Evolutionary conservation across 2,888 invertebrate genomes (phyloP), one percentile per base, ranked within the genome.

Genomic region (Synergus itoensis): DNA sequence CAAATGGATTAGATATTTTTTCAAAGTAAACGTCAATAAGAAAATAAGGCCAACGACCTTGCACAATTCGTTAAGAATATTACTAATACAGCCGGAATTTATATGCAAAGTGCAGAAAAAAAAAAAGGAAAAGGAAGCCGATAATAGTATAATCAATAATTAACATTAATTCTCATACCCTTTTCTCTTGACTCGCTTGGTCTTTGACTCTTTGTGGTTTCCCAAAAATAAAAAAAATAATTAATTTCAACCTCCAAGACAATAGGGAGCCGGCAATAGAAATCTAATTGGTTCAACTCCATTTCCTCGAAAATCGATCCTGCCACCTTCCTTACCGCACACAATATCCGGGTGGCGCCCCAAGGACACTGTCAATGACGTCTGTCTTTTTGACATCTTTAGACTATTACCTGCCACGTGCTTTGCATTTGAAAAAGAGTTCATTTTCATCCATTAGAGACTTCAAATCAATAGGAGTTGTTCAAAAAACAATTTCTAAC

Each of bases 231-330:
- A 60, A 69, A 78, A 18, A 41, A 45, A 18, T n/a, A 41, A 65
- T n/a, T 64, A 64, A 64, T 64, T 64, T 40, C 62, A 21, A 14
- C 36, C 28, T 18, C 14, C 16, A 64, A 64, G 36, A 40, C 16
- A 64, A 64, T 36, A 64, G 36, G 36, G 12, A 16, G 16, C 36
- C 36, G 36, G n/a, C 14, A 14, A 63, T 63, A 28, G 28, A 21
- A 9, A 36, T 64, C 36, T 16, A 16, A 40, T 64, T 64, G 36
- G 28, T 64, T 64, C 9, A 36, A 14, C 41, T 64, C 40, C 41
- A 40, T 40, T 64, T 64, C 64, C 40, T 64, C 40, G n/a, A 40
- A 64, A 64, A 64, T 64, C 40, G 40, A 40, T 64, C 60, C 60
- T 4, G 21, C 60, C 18, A 60, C 21, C 12, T 21, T 60, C 12